phyloP scores from a whole-genome alignment of 2,113 vertebrate species.

The Pyxicephalus adspersus region DNA sequence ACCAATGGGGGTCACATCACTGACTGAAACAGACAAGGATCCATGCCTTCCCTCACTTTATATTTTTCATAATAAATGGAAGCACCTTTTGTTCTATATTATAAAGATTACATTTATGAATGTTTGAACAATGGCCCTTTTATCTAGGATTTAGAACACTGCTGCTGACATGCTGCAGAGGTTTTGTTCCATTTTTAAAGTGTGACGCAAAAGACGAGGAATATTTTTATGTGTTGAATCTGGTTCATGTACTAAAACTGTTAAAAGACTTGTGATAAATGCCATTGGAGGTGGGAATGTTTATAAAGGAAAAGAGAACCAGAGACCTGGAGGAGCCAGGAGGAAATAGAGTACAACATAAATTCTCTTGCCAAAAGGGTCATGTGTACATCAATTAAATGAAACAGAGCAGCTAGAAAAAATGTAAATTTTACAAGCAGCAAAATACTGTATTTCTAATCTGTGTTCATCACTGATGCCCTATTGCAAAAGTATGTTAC shows the following conservation, averaged over 20 bases:
- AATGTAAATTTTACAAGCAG: not conserved
- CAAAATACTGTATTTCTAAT: no score
- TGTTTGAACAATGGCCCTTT: no score
- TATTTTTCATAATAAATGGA: no score
- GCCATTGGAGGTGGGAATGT: slow-evolving; percentile 29
- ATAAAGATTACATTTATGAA: no score
- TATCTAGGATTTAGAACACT: no score
- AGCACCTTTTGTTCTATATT: no score
- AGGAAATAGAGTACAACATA: slow-evolving; percentile 8
- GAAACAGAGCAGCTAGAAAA: not conserved
- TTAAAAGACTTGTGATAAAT: slow-evolving; percentile 38
- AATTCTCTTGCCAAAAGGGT: not conserved
- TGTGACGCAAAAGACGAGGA: not conserved
- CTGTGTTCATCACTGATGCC: no score
- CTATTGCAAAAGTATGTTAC: no score
- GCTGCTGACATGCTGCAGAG: not conserved
- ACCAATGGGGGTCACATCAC: no score
- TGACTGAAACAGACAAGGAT: no score
- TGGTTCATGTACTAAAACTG: slow-evolving; percentile 33
- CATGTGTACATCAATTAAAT: not conserved
- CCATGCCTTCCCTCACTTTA: no score
- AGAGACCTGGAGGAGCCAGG: slow-evolving; percentile 28
- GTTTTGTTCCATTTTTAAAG: not conserved
- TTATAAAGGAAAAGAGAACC: slow-evolving; percentile 8
- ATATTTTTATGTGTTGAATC: slow-evolving; percentile 23